phyloP scores from a whole-genome alignment of 2,113 vertebrate species.

The Dicentrarchus labrax region DNA sequence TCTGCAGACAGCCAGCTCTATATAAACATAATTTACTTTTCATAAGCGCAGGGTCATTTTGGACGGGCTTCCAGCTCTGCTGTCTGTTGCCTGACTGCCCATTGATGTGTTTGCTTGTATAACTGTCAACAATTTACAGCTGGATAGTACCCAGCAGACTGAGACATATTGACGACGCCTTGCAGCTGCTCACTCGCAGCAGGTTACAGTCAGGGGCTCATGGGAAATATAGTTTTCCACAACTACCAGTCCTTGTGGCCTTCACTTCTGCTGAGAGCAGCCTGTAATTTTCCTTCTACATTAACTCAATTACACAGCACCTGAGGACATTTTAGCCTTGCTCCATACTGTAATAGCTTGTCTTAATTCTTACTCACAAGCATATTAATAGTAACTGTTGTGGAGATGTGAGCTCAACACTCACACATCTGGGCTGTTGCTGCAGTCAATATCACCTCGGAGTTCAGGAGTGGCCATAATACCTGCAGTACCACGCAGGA shows the following conservation, averaged over 20 bases:
- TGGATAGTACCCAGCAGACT: slow-evolving; percentile 69
- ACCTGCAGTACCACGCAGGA: slow-evolving; percentile 30
- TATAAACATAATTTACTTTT: slow-evolving; percentile 52
- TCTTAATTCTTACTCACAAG: slow-evolving; percentile 62
- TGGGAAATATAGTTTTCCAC: slow-evolving; percentile 78
- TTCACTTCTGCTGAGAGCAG: slow-evolving; percentile 55
- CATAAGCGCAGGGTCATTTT: slow-evolving; percentile 47
- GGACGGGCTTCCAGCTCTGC: slow-evolving; percentile 38
- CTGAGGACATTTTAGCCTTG: slow-evolving; percentile 70
- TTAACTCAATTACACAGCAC: slow-evolving; percentile 76
- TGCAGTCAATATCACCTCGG: slow-evolving; percentile 26
- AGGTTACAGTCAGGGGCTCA: slow-evolving; percentile 62
- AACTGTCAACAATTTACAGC: slow-evolving; percentile 77
- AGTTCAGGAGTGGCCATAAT: slow-evolving; percentile 26
- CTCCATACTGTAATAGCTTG: slow-evolving; percentile 52
- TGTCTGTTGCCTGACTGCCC: slow-evolving; percentile 66
- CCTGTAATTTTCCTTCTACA: slow-evolving; percentile 70
- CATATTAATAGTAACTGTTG: slow-evolving; percentile 47
- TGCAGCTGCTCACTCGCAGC: slow-evolving; percentile 65
- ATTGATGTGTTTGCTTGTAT: slow-evolving; percentile 75
- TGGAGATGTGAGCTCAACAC: slow-evolving; percentile 9
- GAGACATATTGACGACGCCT: slow-evolving; percentile 69
- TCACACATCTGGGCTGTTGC: slow-evolving; percentile 24
- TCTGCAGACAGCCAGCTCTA: slow-evolving; percentile 42
- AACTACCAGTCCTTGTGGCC: slow-evolving; percentile 53